phyloP scores from a whole-genome alignment of 2,797 vertebrate species.

The Peromyscus nudipes region DNA sequence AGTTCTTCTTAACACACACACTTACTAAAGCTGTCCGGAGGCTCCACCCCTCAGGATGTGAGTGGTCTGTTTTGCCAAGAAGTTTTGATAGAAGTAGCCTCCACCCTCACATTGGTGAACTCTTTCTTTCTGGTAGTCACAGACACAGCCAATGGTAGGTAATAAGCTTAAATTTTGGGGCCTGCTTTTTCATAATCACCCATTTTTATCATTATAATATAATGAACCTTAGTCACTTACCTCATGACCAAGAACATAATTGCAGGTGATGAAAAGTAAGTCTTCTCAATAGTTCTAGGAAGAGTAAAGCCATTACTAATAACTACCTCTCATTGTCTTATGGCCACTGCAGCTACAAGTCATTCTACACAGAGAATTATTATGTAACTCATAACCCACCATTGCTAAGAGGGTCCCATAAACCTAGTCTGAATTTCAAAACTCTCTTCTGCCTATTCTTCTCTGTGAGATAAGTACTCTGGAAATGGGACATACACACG shows the following conservation, averaged over 20 bases:
- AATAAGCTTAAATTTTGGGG: background rate
- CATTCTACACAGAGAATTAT: background rate
- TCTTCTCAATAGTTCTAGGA: background rate
- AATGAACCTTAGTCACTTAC: background rate
- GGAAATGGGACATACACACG: background rate
- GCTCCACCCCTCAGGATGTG: background rate
- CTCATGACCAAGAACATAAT: background rate
- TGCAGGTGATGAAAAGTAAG: background rate
- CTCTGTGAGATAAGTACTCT: background rate
- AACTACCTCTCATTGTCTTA: background rate
- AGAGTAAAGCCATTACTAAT: background rate
- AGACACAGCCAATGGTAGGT: background rate
- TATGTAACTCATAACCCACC: background rate
- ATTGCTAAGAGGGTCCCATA: background rate
- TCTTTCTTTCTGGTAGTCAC: background rate
- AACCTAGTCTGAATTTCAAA: background rate
- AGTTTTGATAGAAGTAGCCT: background rate
- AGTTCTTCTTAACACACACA: background rate
- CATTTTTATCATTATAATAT: background rate
- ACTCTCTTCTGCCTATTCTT: background rate
- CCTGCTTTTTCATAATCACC: background rate
- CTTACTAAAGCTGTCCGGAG: background rate
- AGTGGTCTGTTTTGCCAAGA: background rate
- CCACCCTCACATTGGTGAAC: background rate
- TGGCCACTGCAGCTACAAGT: background rate